Evolutionary conservation across 92 coral and sea anemone genomes (phyloP), one percentile per base, ranked within the genome.

Genomic region (Phenganax stokvisi): DNA sequence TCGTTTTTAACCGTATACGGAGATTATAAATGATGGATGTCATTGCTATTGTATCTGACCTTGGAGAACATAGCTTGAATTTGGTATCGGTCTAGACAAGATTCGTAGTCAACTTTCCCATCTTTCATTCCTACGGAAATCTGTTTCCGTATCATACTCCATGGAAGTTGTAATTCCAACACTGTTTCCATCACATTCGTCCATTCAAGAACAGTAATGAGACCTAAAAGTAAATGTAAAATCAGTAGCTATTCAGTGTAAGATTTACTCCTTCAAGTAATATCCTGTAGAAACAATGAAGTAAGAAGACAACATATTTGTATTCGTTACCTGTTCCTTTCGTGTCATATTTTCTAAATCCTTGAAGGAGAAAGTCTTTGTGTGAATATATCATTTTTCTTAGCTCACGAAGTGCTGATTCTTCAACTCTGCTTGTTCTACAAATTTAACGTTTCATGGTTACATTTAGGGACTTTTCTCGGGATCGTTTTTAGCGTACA

Each of bases 381-480:
- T 92, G 89, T 9, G 97, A 96, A 83, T 88, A 94, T 9, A 94
- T 73, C 28, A 87, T 86, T 74, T 94, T 92, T 65, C 84, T 88
- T 55, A 94, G 70, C 75, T 94, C 98, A 54, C 91, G 79, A 72
- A 91, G 86, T 0, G 98, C 98, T 6, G 98, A 94, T 82, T 88
- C 90, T 81, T 94, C 98, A 12, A 94, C 97, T 65, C 90, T 94
- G 51, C 97, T 92, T 64, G 92, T 92, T 71, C 98, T 94, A 62
- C 0, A 84, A 56, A 54, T 37, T 57, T 4, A 16, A 31, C 62
- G 9, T 67, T 15, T 72, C 25, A 57, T 0, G 47, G 47, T 37
- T 37, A 37, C 47, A 37, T 37, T 37, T 37, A 37, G 2, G 47
- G 5, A 2, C 5, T 5, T 37, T 37, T 37, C 47, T 37, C 47